Percentiles rank a stretch among this genome's conserved stretches.
These are phyloP conservation scores for Lepetodrilus schrolli DNA, from an alignment of 2,888 invertebrate genomes.

Conservation along the genomic window DNA sequence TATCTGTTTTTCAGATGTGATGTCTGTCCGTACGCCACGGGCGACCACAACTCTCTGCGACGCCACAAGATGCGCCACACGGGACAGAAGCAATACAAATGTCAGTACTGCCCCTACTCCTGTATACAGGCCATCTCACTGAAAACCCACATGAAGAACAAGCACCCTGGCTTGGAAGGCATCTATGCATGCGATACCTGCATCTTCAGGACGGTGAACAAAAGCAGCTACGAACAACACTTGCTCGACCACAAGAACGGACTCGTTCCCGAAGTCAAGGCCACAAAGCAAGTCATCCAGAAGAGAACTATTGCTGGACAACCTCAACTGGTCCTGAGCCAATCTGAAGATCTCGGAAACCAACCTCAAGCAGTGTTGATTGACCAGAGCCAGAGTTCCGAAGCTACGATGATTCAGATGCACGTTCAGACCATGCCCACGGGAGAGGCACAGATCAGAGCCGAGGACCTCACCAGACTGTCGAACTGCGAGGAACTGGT, in stretches of 20 bases:
- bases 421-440: slow-evolving; percentile 57
- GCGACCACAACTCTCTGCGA: slow-evolving; percentile 87
- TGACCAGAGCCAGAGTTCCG: background rate
- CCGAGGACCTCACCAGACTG: slow-evolving; percentile 61
- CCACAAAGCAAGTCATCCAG: background rate
- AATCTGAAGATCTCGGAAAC: background rate
- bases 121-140: slow-evolving; percentile 85
- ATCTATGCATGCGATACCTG: slow-evolving; percentile 62
- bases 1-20: slow-evolving; percentile 79
- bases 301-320: background rate
- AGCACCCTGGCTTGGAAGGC: slow-evolving; percentile 81
- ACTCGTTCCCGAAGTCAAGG: slow-evolving; percentile 47
- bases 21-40: slow-evolving; percentile 83
- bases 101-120: slow-evolving; percentile 86
- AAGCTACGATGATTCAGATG: slow-evolving; percentile 33
- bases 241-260: slow-evolving; percentile 79
- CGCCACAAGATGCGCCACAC: slow-evolving; percentile 87
- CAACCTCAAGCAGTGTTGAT: background rate
- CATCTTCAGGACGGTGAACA: slow-evolving; percentile 79
- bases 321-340: background rate
- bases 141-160: slow-evolving; percentile 85
- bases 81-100: slow-evolving; percentile 85
- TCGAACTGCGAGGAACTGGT: slow-evolving; percentile 54
- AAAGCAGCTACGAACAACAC: slow-evolving; percentile 80
- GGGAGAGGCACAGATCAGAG: slow-evolving; percentile 60